phyloP scores from a whole-genome alignment of 2,797 vertebrate species.

The Podarcis lilfordi region DNA sequence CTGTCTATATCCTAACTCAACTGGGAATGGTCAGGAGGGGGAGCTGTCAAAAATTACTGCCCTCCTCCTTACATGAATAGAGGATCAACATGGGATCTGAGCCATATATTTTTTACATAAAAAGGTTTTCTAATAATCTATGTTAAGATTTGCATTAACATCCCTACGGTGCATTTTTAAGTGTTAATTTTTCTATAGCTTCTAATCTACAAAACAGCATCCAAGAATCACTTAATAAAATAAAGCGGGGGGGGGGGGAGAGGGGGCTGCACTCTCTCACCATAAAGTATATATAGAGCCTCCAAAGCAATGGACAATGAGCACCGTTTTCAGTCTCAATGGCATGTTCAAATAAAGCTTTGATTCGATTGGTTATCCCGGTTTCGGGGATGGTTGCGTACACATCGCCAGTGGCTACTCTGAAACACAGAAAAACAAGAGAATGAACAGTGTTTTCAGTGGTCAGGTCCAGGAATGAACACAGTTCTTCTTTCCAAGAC shows the following conservation, averaged over 20 bases:
- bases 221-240: neutral
- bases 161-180: neutral
- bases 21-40: too few species aligned
- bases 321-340: slow-evolving; percentile 81
- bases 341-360: slow-evolving; percentile 88
- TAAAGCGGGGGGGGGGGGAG: neutral
- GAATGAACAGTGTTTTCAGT: neutral
- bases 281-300: slow-evolving; percentile 92
- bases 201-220: neutral
- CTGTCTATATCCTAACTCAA: too few species aligned
- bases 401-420: slow-evolving; percentile 72
- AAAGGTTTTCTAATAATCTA: neutral
- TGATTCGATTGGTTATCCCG: slow-evolving; percentile 90
- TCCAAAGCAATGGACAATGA: slow-evolving; percentile 92
- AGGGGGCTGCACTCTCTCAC: slow-evolving; percentile 74
- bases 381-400: slow-evolving; percentile 85
- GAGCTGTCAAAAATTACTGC: neutral
- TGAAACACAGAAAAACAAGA: slow-evolving; percentile 64
- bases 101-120: neutral
- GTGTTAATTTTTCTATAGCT: neutral
- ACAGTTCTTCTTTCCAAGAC: accelerated
- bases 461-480: accelerated
- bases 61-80: neutral
- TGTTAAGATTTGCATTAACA: neutral
- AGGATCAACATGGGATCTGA: neutral